Conservation (phyloP, 2,797 vertebrate species). For the Numenius phaeopus region DNA sequence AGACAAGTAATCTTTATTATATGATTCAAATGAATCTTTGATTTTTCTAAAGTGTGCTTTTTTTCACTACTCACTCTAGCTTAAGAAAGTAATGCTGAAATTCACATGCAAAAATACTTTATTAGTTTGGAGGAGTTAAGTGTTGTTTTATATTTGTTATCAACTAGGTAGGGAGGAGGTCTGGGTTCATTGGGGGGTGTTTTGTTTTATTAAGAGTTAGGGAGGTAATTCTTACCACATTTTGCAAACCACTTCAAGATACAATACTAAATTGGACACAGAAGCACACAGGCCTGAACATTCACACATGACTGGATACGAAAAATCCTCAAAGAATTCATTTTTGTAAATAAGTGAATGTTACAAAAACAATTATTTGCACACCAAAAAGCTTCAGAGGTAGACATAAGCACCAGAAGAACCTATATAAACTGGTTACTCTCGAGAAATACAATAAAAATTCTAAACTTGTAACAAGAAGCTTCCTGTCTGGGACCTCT, state of each 20-base stretch:
- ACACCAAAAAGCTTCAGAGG: neutral
- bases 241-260: neutral
- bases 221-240: neutral
- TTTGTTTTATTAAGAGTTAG: neutral
- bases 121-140: neutral
- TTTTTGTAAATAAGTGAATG: neutral
- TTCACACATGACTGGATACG: neutral
- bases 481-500: neutral
- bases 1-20: neutral
- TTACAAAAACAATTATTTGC: neutral
- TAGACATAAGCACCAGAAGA: neutral
- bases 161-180: neutral
- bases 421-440: neutral
- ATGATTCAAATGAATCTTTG: neutral
- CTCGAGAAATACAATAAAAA: neutral
- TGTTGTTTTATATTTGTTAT: neutral
- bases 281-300: neutral
- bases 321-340: neutral
- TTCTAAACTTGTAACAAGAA: neutral
- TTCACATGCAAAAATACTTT: neutral
- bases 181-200: neutral
- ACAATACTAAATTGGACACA: neutral
- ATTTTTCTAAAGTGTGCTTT: neutral
- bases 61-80: neutral
- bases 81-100: neutral